Base-by-base conservation (phyloP, 1,140 invertebrate genomes). In the Drosophila burlai region DNA sequence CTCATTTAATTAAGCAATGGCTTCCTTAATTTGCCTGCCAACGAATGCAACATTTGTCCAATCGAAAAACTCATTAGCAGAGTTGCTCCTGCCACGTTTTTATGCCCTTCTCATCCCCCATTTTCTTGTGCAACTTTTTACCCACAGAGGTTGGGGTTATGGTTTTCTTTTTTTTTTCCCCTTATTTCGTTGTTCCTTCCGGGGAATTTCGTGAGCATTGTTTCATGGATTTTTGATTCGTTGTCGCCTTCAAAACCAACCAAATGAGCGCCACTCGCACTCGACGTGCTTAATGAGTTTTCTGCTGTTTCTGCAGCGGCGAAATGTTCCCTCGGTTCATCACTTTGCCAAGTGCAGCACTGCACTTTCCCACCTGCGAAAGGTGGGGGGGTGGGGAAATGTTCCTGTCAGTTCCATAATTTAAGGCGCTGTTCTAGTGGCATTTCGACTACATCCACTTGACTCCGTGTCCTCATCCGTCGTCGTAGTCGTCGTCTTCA, bases 221-320 rank as follows among this genome's bases (percentile, higher is more conserved):
- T 86, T 86, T 83, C 65, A 80, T 55, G 80, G 71, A 87, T 85
- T 86, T 83, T 77, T 80, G 83, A 86, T 89, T 87, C 83, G 83
- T 83, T 80, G 79, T 87, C 58, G 83, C 76, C 62, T 63, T 54
- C 72, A 45, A 61, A 73, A 50, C 54, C 69, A 73, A 73, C 52
- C 76, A 79, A 79, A 79, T 79, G 75, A 79, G 76, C 76, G 75
- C 52, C 84, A 74, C 76, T 89, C 64, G 85, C 85, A 81, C 81
- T 84, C 84, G 59, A 90, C 84, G 85, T 89, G 85, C 85, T 90
- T 90, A 90, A 90, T 90, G 85, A 90, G 85, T 89, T 90, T 90
- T 90, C 81, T 80, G 85, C 80, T 83, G 67, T 50, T 34, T 38
- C 52, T 71, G 63, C 46, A 46, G 46, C 42, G 45, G 52, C 46